Percentiles rank a stretch among this genome's conserved stretches.
phyloP scores from a whole-genome alignment of 2,888 invertebrate species.

The Agrotis segetum region DNA sequence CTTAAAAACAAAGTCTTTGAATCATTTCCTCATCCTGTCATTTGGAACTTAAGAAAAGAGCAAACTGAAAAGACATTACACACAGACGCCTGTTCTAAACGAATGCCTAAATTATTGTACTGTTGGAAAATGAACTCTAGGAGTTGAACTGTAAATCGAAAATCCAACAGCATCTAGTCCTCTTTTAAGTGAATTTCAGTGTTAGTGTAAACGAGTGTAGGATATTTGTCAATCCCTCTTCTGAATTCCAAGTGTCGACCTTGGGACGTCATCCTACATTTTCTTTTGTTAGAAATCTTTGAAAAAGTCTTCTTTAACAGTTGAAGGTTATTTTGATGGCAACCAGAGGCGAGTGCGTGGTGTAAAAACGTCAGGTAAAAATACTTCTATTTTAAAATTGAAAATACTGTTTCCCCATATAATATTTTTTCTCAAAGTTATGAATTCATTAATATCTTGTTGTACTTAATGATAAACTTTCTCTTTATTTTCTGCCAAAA shows the following conservation, averaged over 20 bases:
- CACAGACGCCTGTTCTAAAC: slow-evolving; percentile 1
- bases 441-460: background rate
- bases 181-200: background rate
- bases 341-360: slow-evolving; percentile 1
- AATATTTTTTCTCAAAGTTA: too few species aligned
- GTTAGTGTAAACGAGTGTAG: background rate
- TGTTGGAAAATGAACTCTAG: background rate
- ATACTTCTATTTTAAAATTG: background rate
- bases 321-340: slow-evolving; percentile 18
- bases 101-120: background rate
- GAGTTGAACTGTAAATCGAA: background rate
- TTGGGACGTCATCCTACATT: slow-evolving; percentile 31
- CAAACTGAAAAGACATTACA: slow-evolving; percentile 45
- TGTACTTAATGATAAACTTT: background rate
- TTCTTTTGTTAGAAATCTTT: slow-evolving; percentile 28
- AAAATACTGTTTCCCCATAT: too few species aligned
- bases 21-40: slow-evolving; percentile 30
- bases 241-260: slow-evolving; percentile 51
- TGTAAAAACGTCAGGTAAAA: background rate
- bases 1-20: slow-evolving; percentile 21
- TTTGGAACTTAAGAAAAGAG: slow-evolving; percentile 30
- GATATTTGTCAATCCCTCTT: slow-evolving; percentile 54
- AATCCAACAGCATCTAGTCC: background rate
- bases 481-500: background rate
- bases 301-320: slow-evolving; percentile 3